These are phyloP conservation scores for Epistrophe grossulariae DNA, from an alignment of 2,888 invertebrate genomes.

Conservation along the genomic window DNA sequence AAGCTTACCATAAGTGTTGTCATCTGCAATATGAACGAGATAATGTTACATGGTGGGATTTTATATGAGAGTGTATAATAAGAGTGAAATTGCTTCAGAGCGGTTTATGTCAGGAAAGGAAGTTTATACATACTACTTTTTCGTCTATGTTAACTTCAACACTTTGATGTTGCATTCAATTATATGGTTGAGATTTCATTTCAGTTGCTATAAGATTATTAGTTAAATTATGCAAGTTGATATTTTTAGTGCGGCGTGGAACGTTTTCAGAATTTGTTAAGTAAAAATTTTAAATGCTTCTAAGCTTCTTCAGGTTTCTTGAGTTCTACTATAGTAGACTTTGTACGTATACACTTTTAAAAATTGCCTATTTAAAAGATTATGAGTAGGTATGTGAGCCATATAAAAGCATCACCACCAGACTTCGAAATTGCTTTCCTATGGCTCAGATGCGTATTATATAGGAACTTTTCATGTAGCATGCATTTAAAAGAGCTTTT, in stretches of 20 bases:
- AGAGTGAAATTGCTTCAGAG: slow-evolving; percentile 11
- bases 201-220: slow-evolving; percentile 14
- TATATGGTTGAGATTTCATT: slow-evolving; percentile 37
- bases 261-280: background rate
- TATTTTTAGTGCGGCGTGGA: background rate
- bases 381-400: no score
- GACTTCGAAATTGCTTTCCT: no score
- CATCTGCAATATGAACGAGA: slow-evolving; percentile 56
- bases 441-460: no score
- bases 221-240: background rate
- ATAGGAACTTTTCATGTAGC: no score
- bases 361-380: no score
- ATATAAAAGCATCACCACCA: no score
- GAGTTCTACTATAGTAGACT: background rate
- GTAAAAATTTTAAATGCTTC: background rate
- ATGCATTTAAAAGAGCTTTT: no score
- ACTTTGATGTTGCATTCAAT: slow-evolving; percentile 61
- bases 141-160: background rate
- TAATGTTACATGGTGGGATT: slow-evolving; percentile 17
- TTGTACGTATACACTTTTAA: background rate
- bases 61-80: background rate
- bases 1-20: slow-evolving; percentile 68
- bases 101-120: slow-evolving; percentile 18
- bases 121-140: background rate
- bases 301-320: background rate